Percentiles rank a stretch among this genome's conserved stretches.
Evolutionary conservation across 2,113 vertebrate genomes (phyloP).

Genomic region (Scalopus aquaticus): DNA sequence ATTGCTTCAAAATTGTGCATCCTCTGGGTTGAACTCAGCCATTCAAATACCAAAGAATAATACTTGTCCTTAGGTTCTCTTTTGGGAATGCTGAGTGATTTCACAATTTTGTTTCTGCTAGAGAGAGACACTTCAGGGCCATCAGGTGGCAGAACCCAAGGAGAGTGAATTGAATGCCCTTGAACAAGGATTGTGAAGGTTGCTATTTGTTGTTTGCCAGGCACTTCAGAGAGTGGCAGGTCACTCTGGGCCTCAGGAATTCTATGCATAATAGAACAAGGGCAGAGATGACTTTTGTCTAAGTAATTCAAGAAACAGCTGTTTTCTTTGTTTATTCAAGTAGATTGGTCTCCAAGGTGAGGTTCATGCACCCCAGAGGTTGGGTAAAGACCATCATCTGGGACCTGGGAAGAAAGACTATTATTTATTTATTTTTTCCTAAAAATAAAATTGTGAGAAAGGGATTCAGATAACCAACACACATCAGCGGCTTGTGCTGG

Average conservation of each 20-base stretch:
- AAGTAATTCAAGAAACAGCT: constrained; percentile 57
- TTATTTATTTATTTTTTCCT: background rate
- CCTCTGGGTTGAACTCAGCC: constrained; percentile 39
- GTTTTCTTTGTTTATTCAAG: constrained; percentile 60
- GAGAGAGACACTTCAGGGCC: background rate
- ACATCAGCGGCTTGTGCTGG: background rate
- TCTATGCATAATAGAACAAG: rapidly evolving
- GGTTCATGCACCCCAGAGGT: background rate
- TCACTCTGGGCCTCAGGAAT: rapidly evolving
- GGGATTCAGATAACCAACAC: background rate
- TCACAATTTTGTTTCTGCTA: constrained; percentile 2
- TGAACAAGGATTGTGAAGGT: rapidly evolving
- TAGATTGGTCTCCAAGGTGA: constrained; percentile 37
- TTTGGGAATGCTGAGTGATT: background rate
- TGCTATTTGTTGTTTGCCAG: background rate
- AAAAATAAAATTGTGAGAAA: background rate
- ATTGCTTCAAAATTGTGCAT: constrained; percentile 45
- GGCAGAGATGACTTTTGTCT: constrained; percentile 60
- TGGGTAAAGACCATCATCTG: background rate
- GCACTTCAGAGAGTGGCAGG: background rate
- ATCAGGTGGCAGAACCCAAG: background rate
- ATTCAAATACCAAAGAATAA: constrained; percentile 41
- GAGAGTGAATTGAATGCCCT: rapidly evolving
- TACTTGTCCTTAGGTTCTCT: constrained; percentile 13
- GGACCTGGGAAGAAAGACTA: constrained; percentile 5